Evolutionary conservation across 2,797 vertebrate genomes (phyloP), one percentile per base, ranked within the genome.

Genomic region (Poecile montanus): DNA sequence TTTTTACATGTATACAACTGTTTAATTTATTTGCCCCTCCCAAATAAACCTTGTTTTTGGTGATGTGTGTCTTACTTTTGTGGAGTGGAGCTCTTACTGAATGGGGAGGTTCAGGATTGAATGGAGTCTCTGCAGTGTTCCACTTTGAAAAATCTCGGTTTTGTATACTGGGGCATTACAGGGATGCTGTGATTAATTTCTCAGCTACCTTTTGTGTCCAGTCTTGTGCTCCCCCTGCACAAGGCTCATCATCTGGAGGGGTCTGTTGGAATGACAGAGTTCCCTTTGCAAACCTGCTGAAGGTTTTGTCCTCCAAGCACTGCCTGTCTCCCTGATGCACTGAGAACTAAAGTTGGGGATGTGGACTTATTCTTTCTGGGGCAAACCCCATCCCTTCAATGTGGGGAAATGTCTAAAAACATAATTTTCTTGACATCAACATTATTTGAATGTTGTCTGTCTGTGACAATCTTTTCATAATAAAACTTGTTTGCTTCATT

Each of bases 131-230:
- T 71, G 2, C 11, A 2, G 16, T 16, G 21, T 65, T 47, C 32
- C 17, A 12, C 4, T 1, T 7, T 4, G 29, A 6, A 25, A 63
- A 84, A 26, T 7, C 6, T n/a, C 15, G 1, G 0, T 19, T 47
- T 60, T 44, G 5, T n/a, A 0, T n/a, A 3, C 23, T 32, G 32
- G 15, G 21, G 3, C 6, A 2, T 45, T 36, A 11, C 26, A 3
- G 0, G 10, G 30, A 4, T 32, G 26, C 26, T 48, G 34, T 38
- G 16, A 16, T 18, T 68, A 10, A 11, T 65, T 89, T 53, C 51
- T 77, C 29, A 34, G 1, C 3, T 22, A 0, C 6, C 12, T 57
- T 12, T 51, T 38, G 25, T 58, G 29, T 13, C 53, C n/a, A 11
- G 62, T 5, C 42, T 40, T 10, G 6, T 44, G 67, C 45, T 68